These are phyloP conservation scores for Alaudala cheleensis DNA, from an alignment of 2,113 vertebrate genomes.

Conservation along the genomic window DNA sequence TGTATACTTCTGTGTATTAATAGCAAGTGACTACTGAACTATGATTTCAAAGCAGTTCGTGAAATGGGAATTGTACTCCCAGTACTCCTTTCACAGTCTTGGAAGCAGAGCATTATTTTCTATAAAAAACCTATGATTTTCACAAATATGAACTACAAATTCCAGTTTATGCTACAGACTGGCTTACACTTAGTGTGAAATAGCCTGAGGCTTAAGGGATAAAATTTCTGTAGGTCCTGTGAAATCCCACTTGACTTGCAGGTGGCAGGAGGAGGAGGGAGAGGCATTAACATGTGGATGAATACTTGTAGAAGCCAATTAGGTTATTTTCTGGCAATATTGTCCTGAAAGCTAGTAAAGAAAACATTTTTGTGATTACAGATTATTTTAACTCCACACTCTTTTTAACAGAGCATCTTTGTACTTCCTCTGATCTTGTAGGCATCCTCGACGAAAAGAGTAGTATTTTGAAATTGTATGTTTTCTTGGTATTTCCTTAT, in stretches of 20 bases:
- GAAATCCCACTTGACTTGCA: not conserved
- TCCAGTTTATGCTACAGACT: not conserved
- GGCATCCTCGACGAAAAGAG: not conserved
- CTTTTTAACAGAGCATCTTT: not conserved
- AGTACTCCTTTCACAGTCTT: not conserved
- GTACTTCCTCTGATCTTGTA: not conserved
- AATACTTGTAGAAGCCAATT: not conserved
- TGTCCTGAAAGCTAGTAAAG: not conserved
- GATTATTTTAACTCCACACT: not conserved
- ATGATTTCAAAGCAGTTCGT: not conserved
- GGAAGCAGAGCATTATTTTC: not conserved
- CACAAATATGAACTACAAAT: not conserved
- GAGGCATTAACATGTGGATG: not conserved
- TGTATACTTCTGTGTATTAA: not conserved
- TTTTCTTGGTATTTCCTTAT: not conserved
- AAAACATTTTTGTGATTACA: not conserved
- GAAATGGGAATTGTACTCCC: not conserved
- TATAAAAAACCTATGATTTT: not conserved
- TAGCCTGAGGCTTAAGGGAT: not conserved
- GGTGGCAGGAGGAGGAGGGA: not conserved
- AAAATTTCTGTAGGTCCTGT: not conserved
- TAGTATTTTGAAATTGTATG: not conserved
- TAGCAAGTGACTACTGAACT: not conserved
- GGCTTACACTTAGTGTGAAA: not conserved
- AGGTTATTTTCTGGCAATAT: not conserved